Percentiles rank a stretch among this genome's conserved stretches.
phyloP scores from a whole-genome alignment of 1,140 invertebrate species.

The Orius laevigatus region DNA sequence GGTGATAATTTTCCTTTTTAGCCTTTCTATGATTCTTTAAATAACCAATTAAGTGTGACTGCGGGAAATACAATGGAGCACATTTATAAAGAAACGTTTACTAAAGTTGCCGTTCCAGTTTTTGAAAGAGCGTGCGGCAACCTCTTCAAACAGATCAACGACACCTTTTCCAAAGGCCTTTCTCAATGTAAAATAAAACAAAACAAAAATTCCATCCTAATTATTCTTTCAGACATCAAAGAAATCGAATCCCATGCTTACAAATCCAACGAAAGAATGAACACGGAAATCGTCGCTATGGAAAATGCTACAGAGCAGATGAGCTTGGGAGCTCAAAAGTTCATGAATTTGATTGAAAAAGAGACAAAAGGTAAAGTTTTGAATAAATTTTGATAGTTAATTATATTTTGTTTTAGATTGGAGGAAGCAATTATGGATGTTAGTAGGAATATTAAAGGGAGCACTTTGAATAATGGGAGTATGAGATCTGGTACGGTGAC shows the following conservation, averaged over 20 bases:
- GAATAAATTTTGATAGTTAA: conserved; percentile 5
- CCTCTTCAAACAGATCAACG: conserved; percentile 77
- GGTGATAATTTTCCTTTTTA: not conserved
- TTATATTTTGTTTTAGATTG: conserved; percentile 6
- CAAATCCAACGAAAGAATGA: conserved; percentile 19
- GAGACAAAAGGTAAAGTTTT: conserved; percentile 28
- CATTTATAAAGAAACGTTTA: conserved; percentile 57
- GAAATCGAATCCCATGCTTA: conserved; percentile 25
- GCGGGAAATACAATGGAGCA: conserved; percentile 46
- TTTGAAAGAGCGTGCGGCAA: conserved; percentile 70
- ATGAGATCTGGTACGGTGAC: conserved; percentile 51
- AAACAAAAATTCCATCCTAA: not conserved
- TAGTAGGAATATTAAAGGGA: conserved; percentile 6
- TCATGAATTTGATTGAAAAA: conserved; percentile 24
- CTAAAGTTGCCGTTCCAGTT: conserved; percentile 54
- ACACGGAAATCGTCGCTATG: conserved; percentile 8
- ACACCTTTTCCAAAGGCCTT: conserved; percentile 66
- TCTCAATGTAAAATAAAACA: conserved; percentile 84
- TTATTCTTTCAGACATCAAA: conserved; percentile 23
- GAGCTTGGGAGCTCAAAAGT: conserved; percentile 26
- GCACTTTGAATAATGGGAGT: conserved; percentile 4
- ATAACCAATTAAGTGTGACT: conserved; percentile 43
- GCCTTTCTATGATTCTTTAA: conserved; percentile 39
- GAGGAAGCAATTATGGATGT: conserved; percentile 11
- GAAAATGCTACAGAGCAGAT: conserved; percentile 25